Evolutionary conservation across 2,113 vertebrate genomes (phyloP), one percentile per base, ranked within the genome.

Genomic region (Cyanoderma ruficeps): DNA sequence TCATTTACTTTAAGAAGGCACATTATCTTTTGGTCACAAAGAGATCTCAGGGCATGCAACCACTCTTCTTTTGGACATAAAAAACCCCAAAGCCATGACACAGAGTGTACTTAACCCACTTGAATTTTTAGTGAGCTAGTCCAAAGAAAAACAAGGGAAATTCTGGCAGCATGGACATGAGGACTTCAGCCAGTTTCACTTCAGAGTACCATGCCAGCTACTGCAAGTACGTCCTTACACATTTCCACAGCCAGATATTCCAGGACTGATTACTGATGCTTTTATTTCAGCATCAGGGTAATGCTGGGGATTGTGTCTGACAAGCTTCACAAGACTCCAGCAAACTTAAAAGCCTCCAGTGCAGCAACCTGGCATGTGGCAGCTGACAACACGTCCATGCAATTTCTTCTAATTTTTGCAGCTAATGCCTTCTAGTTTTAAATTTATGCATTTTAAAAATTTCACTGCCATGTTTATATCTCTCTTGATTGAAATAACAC

Each of bases 381-480:
- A 61, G 28, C 3, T 41, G 23, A 53, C 22, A 90, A 61, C 14
- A 71, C 0, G 0, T 10, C 4, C 25, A 13, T 28, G 21, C 2
- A 49, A 46, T 30, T 81, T 63, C n/a, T 80, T 69, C 33, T 61
- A 7, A 39, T 46, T 85, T 89, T 76, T 80, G 30, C 14, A 42
- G 33, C 17, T 47, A 24, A 33, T 11, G 9, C 16, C 7, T 75
- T 42, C 50, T 15, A 30, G 25, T 61, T 86, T 83, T 59, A 90
- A 61, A 64, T 57, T 11, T 28, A 41, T 6, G 4, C 8, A 33
- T 42, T 80, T 61, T 7, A 77, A 81, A 92, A 90, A 19, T 63
- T 69, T 52, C 42, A 49, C 15, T 76, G 12, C n/a, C 2, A 1
- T 79, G 19, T 71, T 82, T 91, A 22, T 35, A 33, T 13, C 8